Evolutionary conservation across 2,888 invertebrate species (phyloP).

Genomic region (Rhabditoides inermis): DNA sequence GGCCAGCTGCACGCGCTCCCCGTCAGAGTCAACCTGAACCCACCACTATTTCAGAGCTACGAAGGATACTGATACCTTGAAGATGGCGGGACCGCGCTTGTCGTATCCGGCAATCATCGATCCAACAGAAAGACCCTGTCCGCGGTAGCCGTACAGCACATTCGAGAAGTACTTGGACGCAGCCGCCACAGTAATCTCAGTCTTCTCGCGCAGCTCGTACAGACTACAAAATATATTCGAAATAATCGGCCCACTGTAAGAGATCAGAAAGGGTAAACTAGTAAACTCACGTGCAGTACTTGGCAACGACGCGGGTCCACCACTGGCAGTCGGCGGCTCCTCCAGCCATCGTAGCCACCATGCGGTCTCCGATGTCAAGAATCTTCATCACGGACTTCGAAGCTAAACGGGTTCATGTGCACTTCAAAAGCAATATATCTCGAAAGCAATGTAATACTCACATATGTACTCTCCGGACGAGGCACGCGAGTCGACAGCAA

Average conservation of each 20-base stretch:
- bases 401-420: constrained; percentile 56
- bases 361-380: constrained; percentile 89
- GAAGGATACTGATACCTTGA: constrained; percentile 20
- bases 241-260: no score
- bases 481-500: constrained; percentile 94
- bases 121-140: constrained; percentile 90
- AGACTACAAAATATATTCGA: constrained; percentile 55
- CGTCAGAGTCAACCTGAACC: constrained; percentile 76
- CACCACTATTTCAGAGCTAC: not conserved
- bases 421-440: not conserved
- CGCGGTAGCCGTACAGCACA: constrained; percentile 94
- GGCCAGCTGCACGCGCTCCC: constrained; percentile 80
- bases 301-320: constrained; percentile 91
- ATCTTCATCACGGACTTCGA: constrained; percentile 94
- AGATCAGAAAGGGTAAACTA: not conserved
- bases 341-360: constrained; percentile 92
- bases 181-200: constrained; percentile 92
- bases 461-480: constrained; percentile 90
- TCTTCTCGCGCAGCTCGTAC: constrained; percentile 87
- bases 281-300: constrained; percentile 67
- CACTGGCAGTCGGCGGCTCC: constrained; percentile 98
- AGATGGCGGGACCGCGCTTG: constrained; percentile 58
- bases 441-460: constrained; percentile 44
- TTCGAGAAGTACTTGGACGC: constrained; percentile 98
- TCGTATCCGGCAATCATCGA: constrained; percentile 94